A percentile compares a stretch with the other conserved stretches of the same genome.
Evolutionary conservation across 2,113 vertebrate genomes (phyloP).

Genomic region (Seriola rivoliana): DNA sequence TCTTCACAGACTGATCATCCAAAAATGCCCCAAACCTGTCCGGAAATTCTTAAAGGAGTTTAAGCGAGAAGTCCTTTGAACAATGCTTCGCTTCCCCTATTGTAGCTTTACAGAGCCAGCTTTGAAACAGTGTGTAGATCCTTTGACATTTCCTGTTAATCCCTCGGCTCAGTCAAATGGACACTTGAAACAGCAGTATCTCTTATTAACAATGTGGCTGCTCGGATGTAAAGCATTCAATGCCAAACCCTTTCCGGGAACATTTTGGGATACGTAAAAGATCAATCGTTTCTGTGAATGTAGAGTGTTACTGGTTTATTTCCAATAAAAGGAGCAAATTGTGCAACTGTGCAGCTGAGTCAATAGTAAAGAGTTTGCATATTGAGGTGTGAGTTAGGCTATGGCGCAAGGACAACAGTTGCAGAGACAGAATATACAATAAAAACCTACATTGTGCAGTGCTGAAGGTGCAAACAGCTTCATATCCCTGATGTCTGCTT

Average conservation of each 20-base stretch:
- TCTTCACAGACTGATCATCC: slow-evolving; percentile 47
- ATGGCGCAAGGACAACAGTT: slow-evolving; percentile 30
- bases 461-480: slow-evolving; percentile 10
- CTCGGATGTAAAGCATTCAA: slow-evolving; percentile 34
- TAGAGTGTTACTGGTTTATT: slow-evolving; percentile 17
- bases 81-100: slow-evolving; percentile 69
- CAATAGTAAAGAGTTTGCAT: slow-evolving; percentile 20
- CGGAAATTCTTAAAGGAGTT: slow-evolving; percentile 75
- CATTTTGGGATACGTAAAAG: neutral
- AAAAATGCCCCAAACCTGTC: slow-evolving; percentile 66
- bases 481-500: slow-evolving; percentile 11
- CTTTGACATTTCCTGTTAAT: slow-evolving; percentile 71
- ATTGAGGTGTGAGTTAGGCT: neutral
- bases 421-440: slow-evolving; percentile 37
- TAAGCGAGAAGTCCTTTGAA: slow-evolving; percentile 74
- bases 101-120: slow-evolving; percentile 61
- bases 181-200: slow-evolving; percentile 57
- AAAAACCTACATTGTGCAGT: slow-evolving; percentile 23
- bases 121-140: slow-evolving; percentile 63
- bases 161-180: slow-evolving; percentile 61
- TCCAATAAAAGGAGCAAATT: slow-evolving; percentile 10
- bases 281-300: slow-evolving; percentile 17
- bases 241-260: slow-evolving; percentile 6
- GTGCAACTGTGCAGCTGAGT: slow-evolving; percentile 47
- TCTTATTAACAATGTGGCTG: slow-evolving; percentile 48